phyloP scores from a whole-genome alignment of 2,113 vertebrate species.

The Vicugna pacos region DNA sequence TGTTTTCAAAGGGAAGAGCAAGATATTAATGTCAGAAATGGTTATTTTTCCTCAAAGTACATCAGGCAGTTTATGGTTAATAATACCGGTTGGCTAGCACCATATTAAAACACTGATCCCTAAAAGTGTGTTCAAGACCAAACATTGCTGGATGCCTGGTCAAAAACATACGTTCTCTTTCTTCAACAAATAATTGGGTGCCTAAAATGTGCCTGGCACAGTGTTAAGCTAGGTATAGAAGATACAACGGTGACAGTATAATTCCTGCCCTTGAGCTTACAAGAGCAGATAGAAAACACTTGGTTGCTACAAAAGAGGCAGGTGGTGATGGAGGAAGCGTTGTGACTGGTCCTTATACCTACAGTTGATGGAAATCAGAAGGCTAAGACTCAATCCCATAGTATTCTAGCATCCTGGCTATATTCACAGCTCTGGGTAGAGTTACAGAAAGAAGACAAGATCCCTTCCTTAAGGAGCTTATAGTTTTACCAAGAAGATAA shows the following conservation, averaged over 20 bases:
- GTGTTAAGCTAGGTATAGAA: background rate
- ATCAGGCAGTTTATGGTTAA: background rate
- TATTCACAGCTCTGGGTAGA: background rate
- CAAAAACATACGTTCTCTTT: slow-evolving; percentile 21
- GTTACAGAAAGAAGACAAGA: background rate
- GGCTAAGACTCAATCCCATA: background rate
- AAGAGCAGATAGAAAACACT: background rate
- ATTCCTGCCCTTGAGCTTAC: background rate
- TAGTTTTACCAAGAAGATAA: background rate
- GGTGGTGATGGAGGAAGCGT: background rate
- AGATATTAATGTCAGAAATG: background rate
- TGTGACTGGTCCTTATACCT: background rate
- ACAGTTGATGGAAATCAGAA: background rate
- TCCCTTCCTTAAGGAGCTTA: background rate
- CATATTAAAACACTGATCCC: background rate
- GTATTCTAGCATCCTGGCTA: background rate
- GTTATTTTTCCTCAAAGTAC: background rate
- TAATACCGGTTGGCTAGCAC: background rate
- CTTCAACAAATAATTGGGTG: background rate
- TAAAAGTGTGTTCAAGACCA: background rate
- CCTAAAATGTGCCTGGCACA: background rate
- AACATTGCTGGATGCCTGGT: background rate
- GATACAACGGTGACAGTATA: background rate
- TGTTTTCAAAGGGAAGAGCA: slow-evolving; percentile 5
- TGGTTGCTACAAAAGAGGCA: background rate